Base-by-base conservation (phyloP, 2,797 vertebrate species). In the Ispidina lecontei region DNA sequence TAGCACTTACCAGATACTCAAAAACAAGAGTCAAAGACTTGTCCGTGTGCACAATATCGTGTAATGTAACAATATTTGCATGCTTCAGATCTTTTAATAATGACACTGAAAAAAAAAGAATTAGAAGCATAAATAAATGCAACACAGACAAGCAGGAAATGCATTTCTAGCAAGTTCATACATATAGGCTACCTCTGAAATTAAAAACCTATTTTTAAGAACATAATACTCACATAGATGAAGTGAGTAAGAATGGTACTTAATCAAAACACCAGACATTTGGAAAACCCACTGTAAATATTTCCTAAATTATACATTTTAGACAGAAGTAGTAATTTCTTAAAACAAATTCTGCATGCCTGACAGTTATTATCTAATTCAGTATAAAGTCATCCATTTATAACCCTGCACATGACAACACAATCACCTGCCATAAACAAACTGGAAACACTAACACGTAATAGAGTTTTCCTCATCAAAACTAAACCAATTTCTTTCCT, bases 21-120 rank as follows among this genome's bases (percentile, higher is more conserved):
- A 99, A 99, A 81, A 99, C 99, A 31, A 99, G 98, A 35, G 99
- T 99, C 97, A 99, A 98, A 94, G 99, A 99, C 97, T 99, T 99
- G 85, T 99, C 99, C 21, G 99, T 99, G 97, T 99, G 99, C 95
- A 99, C 98, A 80, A 99, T 99, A 97, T 99, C 99, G 26, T 99
- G 99, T 82, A 99, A 98, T 1, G 99, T 99, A 97, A 99, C 99
- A 54, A 99, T 99, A 98, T 99, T 99, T 92, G 99, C 99, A 89
- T 99, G 99, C 97, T 99, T 99, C 97, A 99, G 98, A 97, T 99
- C 99, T 98, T 99, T 99, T 94, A 99, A 96, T 94, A 99, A 97
- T 13, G 99, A 99, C 88, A 99, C 99, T 99, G 94, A 39, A 39
- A 37, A 97, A 93, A 93, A 97, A 33, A 96, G 6, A 96, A 95